Evolutionary conservation across 2,113 vertebrate genomes (phyloP).

Genomic region (Geococcyx californianus): DNA sequence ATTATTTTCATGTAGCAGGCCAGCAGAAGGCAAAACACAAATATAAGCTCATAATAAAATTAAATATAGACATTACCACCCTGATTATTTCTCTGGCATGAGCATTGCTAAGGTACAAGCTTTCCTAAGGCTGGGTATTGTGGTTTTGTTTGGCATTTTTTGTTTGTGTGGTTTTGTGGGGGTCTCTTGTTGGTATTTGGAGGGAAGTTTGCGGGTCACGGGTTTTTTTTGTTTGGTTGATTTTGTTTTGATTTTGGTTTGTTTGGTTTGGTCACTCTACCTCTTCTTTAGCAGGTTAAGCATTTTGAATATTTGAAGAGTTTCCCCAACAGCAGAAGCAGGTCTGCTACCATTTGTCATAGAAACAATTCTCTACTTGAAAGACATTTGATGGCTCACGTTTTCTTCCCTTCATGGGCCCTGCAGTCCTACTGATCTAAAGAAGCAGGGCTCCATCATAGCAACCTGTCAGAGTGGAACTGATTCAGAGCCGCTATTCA

Average conservation of each 20-base stretch:
- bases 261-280: background rate
- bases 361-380: background rate
- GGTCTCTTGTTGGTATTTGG: background rate
- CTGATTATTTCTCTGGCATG: background rate
- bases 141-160: background rate
- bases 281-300: background rate
- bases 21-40: background rate
- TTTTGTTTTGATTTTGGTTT: too few species aligned
- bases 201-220: too few species aligned
- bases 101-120: background rate
- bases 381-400: background rate
- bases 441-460: background rate
- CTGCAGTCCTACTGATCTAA: background rate
- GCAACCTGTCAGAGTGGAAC: background rate
- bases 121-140: accelerated
- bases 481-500: background rate
- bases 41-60: background rate
- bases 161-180: too few species aligned
- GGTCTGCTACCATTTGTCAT: background rate
- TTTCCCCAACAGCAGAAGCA: background rate
- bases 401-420: background rate
- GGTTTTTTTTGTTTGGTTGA: background rate
- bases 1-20: background rate
- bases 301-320: background rate
- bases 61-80: background rate